Evolutionary conservation across 2,113 vertebrate genomes (phyloP), one percentile per base, ranked within the genome.

Genomic region (Petrocephalus microphthalmus): DNA sequence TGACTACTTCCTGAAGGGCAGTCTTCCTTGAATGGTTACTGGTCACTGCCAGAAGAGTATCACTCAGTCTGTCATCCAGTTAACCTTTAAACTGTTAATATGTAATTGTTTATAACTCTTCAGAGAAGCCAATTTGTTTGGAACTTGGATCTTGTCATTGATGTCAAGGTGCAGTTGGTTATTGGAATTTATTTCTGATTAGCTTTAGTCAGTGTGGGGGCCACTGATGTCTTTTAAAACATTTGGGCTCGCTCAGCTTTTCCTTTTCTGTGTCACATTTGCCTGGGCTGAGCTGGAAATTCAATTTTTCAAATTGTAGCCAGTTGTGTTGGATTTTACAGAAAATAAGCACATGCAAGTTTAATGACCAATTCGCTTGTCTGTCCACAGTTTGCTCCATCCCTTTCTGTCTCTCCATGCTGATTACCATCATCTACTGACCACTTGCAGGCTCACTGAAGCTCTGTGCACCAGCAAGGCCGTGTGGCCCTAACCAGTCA

Each of bases 21-120:
- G 29, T 88, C 37, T 49, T 45, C 8, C 74, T 29, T 88, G 49
- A 60, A 25, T 2, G 2, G 74, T 83, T 60, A 88, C 33, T 51
- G n/a, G 37, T 7, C n/a, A 33, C 17, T 25, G 5, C 7, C 82
- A 47, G n/a, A 19, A 53, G 8, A 33, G n/a, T 7, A 22, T 83
- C 53, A 57, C 29, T 11, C 33, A 25, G 52, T 45, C 54, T 78
- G 20, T 25, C 11, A 7, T 25, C 52, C 2, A n/a, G 87, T 53
- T 88, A 78, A 88, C 37, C 7, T 88, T 84, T 83, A 54, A 85
- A 33, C 25, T 20, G 53, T 29, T 88, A 83, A 60, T 88, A 56
- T 88, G 78, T 71, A 60, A 83, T 54, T 19, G 20, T 47, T 64
- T 29, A 60, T 86, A 29, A 57, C 33, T 86, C 47, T 78, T 83